A percentile compares a stretch with the other conserved stretches of the same genome.
These are phyloP conservation scores for Toxotes jaculatrix DNA, from an alignment of 2,113 vertebrate species.

Conservation along the genomic window DNA sequence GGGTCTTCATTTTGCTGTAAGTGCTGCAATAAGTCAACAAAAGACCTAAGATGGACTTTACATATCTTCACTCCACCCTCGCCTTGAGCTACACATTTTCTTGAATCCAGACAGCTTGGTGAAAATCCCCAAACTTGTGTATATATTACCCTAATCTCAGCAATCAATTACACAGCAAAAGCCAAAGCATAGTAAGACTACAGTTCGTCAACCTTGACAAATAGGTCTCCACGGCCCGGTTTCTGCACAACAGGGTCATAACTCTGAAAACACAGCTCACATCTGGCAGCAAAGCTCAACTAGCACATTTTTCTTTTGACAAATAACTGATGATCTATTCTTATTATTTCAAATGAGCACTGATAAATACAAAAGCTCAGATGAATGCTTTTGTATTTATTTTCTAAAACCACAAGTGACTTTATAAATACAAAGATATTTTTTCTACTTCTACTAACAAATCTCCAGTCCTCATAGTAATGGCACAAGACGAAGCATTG, in stretches of 20 bases:
- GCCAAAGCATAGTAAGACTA: conserved; percentile 38
- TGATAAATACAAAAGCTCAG: conserved; percentile 22
- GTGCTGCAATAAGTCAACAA: conserved; percentile 68
- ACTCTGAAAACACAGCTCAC: conserved; percentile 52
- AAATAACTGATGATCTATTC: conserved; percentile 55
- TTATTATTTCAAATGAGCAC: conserved; percentile 43
- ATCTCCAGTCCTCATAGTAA: conserved; percentile 4
- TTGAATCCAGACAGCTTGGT: conserved; percentile 17
- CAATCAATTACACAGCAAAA: conserved; percentile 57
- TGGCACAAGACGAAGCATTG: not conserved
- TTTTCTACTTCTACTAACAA: not conserved
- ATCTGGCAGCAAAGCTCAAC: conserved; percentile 38
- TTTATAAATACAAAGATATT: not conserved
- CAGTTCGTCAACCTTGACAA: conserved; percentile 45
- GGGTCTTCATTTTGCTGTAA: conserved; percentile 43
- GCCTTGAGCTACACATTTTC: conserved; percentile 16
- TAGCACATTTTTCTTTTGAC: conserved; percentile 24
- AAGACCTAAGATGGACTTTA: conserved; percentile 27
- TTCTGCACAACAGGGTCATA: conserved; percentile 45
- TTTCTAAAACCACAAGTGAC: not conserved
- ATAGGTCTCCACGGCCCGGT: conserved; percentile 44
- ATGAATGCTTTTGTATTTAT: not conserved
- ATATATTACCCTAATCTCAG: conserved; percentile 58
- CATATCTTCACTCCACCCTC: conserved; percentile 21
- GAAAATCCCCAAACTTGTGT: conserved; percentile 45